Percentiles rank a stretch among this genome's conserved stretches.
Conservation (phyloP, 2,888 invertebrate species). For the Eugnorisma glareosa region DNA sequence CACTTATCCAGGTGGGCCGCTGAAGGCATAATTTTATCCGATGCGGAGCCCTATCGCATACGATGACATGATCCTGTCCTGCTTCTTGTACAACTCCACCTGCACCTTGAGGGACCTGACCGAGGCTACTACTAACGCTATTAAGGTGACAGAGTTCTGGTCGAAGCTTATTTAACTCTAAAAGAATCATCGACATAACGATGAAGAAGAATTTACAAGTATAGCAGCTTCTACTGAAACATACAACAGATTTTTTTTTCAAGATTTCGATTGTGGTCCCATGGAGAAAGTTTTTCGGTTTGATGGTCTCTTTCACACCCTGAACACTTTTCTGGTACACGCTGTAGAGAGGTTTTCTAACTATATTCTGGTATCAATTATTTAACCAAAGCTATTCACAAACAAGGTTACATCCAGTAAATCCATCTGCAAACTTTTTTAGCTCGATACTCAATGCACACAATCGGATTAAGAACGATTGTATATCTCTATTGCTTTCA, state of each 20-base stretch:
- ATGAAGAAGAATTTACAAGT: no score
- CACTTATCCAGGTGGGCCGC: background rate
- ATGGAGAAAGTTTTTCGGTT: no score
- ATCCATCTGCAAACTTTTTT: background rate
- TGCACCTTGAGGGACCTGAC: background rate
- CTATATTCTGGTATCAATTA: no score
- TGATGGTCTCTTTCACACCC: background rate
- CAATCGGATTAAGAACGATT: slow-evolving; percentile 29
- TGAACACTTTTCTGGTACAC: background rate
- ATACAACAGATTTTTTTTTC: no score
- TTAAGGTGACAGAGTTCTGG: no score
- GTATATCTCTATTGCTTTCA: slow-evolving; percentile 22
- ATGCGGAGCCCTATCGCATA: background rate
- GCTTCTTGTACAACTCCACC: background rate
- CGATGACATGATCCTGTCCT: background rate
- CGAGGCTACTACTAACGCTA: no score
- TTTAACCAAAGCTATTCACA: background rate
- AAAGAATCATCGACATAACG: no score
- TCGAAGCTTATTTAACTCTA: no score
- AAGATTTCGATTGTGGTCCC: no score
- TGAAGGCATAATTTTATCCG: background rate
- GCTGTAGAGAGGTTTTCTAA: no score
- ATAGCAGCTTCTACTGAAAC: no score
- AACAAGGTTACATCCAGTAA: background rate
- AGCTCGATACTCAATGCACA: background rate